These are phyloP conservation scores for Bombus superbus DNA, from an alignment of 1,140 invertebrate genomes.

Conservation along the genomic window DNA sequence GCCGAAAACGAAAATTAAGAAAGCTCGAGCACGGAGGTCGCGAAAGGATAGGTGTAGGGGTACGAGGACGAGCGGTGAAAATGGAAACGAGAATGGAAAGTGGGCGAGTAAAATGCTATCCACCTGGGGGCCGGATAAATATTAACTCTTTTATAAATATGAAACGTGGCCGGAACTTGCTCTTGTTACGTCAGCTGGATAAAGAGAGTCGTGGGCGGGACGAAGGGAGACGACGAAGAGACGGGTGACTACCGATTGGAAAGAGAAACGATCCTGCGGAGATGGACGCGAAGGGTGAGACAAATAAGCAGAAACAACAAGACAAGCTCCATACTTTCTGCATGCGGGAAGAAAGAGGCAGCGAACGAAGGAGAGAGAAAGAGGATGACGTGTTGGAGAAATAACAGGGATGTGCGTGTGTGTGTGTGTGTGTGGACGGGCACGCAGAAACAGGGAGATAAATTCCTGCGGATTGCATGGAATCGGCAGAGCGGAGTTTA, in stretches of 20 bases:
- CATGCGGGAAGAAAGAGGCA: not conserved
- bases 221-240: not conserved
- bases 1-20: not conserved
- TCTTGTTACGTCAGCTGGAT: slow-evolving; percentile 2
- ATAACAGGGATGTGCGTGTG: slow-evolving; percentile 2
- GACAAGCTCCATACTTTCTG: not conserved
- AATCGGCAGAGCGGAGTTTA: slow-evolving; percentile 37
- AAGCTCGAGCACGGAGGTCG: too few species aligned
- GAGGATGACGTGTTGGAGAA: slow-evolving; percentile 25
- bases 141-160: slow-evolving; percentile 56
- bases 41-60: too few species aligned
- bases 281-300: slow-evolving; percentile 46
- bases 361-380: slow-evolving; percentile 21
- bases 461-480: slow-evolving; percentile 45
- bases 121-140: slow-evolving; percentile 34
- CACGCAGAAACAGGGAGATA: slow-evolving; percentile 40
- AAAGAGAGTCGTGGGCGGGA: not conserved
- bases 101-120: slow-evolving; percentile 12
- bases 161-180: slow-evolving; percentile 24
- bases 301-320: slow-evolving; percentile 33
- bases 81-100: slow-evolving; percentile 13
- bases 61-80: not conserved
- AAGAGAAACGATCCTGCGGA: slow-evolving; percentile 53
- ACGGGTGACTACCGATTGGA: not conserved
- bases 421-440: not conserved